Evolutionary conservation across 1,140 invertebrate species (phyloP).

Genomic region (Oedothorax gibbosus): DNA sequence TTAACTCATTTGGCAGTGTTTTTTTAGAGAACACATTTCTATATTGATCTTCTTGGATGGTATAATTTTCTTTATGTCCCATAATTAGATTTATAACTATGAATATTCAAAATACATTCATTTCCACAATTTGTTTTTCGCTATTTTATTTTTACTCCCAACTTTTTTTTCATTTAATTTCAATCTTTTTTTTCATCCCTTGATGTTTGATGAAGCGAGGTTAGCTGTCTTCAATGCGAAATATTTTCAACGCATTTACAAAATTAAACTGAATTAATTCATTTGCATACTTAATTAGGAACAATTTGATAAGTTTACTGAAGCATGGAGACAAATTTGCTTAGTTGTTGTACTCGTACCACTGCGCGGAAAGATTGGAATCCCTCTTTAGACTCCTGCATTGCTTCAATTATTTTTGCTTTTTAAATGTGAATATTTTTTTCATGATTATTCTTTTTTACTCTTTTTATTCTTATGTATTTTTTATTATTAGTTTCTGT

Average conservation of each 20-base stretch:
- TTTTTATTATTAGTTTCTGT: conserved; percentile 46
- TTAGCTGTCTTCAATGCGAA: conserved; percentile 48
- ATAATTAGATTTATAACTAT: conserved; percentile 62
- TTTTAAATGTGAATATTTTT: conserved; percentile 51
- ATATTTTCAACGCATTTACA: conserved; percentile 62
- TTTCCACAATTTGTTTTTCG: conserved; percentile 59
- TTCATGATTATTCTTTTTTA: conserved; percentile 35
- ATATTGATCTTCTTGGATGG: conserved; percentile 56
- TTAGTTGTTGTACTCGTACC: conserved; percentile 56
- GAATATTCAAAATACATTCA: conserved; percentile 62
- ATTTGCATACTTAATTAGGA: conserved; percentile 61
- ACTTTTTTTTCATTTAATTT: conserved; percentile 54
- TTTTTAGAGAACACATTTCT: conserved; percentile 49
- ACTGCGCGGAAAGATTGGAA: conserved; percentile 51
- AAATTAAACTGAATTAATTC: conserved; percentile 62
- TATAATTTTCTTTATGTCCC: conserved; percentile 60
- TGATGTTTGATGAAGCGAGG: conserved; percentile 58
- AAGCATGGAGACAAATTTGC: conserved; percentile 60
- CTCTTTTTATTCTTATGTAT: conserved; percentile 46
- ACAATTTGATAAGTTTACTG: conserved; percentile 62
- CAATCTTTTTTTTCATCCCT: conserved; percentile 24
- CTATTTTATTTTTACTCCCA: conserved; percentile 50
- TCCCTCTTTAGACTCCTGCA: conserved; percentile 48
- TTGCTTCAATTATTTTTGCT: conserved; percentile 61
- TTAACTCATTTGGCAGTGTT: conserved; percentile 58